Conservation (phyloP, 2,888 invertebrate genomes). For the Liodrosophila aerea region DNA sequence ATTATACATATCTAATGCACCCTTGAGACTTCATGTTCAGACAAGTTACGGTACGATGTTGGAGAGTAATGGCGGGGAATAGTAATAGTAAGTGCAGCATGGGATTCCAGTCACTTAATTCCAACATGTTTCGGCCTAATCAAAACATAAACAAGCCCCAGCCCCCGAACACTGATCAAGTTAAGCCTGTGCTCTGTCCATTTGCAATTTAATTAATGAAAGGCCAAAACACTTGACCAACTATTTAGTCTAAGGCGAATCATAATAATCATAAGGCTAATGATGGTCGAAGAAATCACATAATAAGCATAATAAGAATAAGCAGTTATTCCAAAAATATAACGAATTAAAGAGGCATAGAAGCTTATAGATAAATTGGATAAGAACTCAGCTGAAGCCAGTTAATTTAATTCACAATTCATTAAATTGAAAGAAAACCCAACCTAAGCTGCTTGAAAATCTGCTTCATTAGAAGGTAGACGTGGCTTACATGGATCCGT, state of each 20-base stretch:
- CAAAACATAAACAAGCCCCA: slow-evolving; percentile 55
- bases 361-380: too few species aligned
- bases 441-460: too few species aligned
- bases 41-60: neutral
- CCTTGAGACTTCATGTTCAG: slow-evolving; percentile 49
- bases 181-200: slow-evolving; percentile 17
- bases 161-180: neutral
- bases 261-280: too few species aligned
- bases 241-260: neutral
- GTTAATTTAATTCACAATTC: too few species aligned
- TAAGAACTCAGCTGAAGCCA: too few species aligned
- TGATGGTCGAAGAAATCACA: too few species aligned
- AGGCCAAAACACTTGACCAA: slow-evolving; percentile 51
- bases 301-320: too few species aligned
- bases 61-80: neutral
- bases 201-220: slow-evolving; percentile 66
- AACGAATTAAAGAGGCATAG: too few species aligned
- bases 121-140: slow-evolving; percentile 56
- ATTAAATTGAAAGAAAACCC: too few species aligned
- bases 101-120: slow-evolving; percentile 50
- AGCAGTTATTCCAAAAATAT: too few species aligned
- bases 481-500: too few species aligned
- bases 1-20: slow-evolving; percentile 56
- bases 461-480: too few species aligned
- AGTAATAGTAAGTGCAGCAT: slow-evolving; percentile 25